A percentile compares a stretch with the other conserved stretches of the same genome.
phyloP scores from a whole-genome alignment of 2,888 invertebrate species.

The Melitaea athalia region DNA sequence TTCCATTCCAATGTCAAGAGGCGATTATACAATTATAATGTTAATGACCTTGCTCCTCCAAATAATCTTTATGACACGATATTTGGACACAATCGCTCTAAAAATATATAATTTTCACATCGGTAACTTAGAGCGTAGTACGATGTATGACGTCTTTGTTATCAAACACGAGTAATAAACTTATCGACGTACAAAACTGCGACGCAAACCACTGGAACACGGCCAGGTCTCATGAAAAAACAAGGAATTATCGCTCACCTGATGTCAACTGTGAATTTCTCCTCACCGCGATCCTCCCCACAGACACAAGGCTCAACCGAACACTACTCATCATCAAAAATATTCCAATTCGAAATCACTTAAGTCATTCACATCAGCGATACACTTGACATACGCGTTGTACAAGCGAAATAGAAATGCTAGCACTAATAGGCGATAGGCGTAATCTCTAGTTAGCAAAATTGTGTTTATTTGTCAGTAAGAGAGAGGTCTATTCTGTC shows the following conservation, averaged over 20 bases:
- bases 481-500: conserved; percentile 71
- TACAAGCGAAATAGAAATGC: conserved; percentile 62
- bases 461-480: conserved; percentile 81
- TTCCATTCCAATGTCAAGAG: conserved; percentile 27
- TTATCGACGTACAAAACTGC: conserved; percentile 49
- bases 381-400: conserved; percentile 56
- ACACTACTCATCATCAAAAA: conserved; percentile 74
- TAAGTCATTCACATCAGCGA: conserved; percentile 68
- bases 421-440: conserved; percentile 43
- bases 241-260: conserved; percentile 65
- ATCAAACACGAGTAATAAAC: conserved; percentile 63
- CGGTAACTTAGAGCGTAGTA: conserved; percentile 32
- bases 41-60: conserved; percentile 45
- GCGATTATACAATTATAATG: conserved; percentile 44
- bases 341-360: conserved; percentile 53
- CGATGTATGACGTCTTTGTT: conserved; percentile 61
- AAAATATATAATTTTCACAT: conserved; percentile 7
- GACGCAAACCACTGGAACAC: conserved; percentile 61
- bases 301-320: conserved; percentile 75
- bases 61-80: conserved; percentile 17
- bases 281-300: conserved; percentile 75
- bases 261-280: conserved; percentile 74
- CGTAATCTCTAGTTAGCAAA: conserved; percentile 62
- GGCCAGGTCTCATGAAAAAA: conserved; percentile 63
- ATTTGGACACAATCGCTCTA: conserved; percentile 1